Percentiles rank a stretch among this genome's conserved stretches.
These are phyloP conservation scores for Melinaea marsaeus DNA, from an alignment of 2,888 invertebrate species.

Conservation along the genomic window DNA sequence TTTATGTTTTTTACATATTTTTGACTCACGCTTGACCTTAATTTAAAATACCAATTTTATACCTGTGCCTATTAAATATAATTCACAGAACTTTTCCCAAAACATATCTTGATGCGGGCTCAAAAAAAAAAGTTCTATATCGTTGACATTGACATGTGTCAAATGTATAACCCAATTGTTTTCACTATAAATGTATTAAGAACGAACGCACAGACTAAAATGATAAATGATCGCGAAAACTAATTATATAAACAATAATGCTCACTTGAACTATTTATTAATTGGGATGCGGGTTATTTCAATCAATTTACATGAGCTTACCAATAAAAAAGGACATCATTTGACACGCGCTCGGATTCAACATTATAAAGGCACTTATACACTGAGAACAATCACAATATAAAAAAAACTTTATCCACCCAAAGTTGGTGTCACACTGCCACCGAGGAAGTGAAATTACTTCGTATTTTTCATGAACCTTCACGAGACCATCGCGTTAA, in stretches of 20 bases:
- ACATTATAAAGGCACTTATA: conserved; percentile 9
- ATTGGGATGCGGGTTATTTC: conserved; percentile 9
- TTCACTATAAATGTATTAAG: neutral
- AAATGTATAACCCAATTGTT: neutral
- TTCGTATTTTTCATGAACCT: too few relatives aligned
- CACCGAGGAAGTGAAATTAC: conserved; percentile 15
- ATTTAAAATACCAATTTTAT: neutral
- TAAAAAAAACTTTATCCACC: neutral
- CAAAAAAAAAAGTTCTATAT: neutral
- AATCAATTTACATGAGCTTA: conserved; percentile 16
- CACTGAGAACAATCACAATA: conserved; percentile 13
- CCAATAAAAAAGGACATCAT: conserved; percentile 28
- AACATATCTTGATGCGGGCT: neutral
- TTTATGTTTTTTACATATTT: neutral
- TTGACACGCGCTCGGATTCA: conserved; percentile 17
- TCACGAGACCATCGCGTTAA: conserved; percentile 13
- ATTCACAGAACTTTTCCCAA: neutral
- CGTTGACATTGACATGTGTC: neutral
- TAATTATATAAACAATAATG: conserved; percentile 14
- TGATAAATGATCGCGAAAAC: conserved; percentile 11
- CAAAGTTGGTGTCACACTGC: too few relatives aligned
- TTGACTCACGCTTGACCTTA: neutral
- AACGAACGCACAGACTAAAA: neutral
- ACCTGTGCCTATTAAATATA: conserved; percentile 3
- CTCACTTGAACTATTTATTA: conserved; percentile 3